Evolutionary conservation across 2,888 invertebrate species (phyloP), one percentile per base, ranked within the genome.

Genomic region (Galeruca laticollis): DNA sequence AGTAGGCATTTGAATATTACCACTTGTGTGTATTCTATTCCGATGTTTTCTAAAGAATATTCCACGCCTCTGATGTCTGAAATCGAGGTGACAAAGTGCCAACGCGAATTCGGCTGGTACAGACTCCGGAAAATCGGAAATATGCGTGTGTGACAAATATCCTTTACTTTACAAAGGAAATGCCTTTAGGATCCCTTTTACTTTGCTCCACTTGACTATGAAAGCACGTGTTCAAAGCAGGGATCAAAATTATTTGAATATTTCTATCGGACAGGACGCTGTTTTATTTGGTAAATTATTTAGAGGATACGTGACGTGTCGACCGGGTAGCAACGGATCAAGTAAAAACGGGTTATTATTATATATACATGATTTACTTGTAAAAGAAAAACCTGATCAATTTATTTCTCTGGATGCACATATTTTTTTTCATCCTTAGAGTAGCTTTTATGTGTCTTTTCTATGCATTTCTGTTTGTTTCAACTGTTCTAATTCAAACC

Each of bases 71-170:
- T 49, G 43, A 66, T 66, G 40, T 57, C 35, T 57, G 35, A 18
- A 35, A 18, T 35, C 56, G 59, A 66, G 66, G 67, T 73, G 75
- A 75, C 75, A 76, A 76, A 76, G 75, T 76, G 75, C 68, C 68
- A 60, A 69, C 68, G 54, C 62, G 70, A 75, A 70, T 73, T 71
- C 68, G 66, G 31, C 35, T 57, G 60, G 71, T 67, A 72, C 62
- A 70, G 71, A 67, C 70, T 70, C 37, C 49, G 35, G 68, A 62
- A 75, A 77, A 76, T 77, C 77, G 77, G 71, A 77, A 77, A 75
- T 77, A 77, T 76, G 75, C 75, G 74, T 77, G 69, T 71, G 75
- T 76, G 76, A 77, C 77, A 77, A 76, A 77, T 76, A 73, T 75
- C 72, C 66, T 74, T 73, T 75, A 76, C 64, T 73, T 73, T 75